Base-by-base conservation (phyloP, 2,888 invertebrate genomes). In the Lochmaea capreae region DNA sequence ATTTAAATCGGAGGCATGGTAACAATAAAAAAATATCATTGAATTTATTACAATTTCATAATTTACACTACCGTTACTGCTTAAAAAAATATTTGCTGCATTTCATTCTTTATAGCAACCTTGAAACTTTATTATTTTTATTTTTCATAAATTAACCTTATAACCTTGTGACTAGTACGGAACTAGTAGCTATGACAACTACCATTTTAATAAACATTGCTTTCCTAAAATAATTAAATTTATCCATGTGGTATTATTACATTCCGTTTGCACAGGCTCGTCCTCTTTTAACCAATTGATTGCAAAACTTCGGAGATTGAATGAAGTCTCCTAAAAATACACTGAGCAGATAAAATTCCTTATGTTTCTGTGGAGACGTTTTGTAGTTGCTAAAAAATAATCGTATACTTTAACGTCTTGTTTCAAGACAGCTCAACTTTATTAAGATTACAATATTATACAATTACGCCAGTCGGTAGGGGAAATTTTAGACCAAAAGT, bases 311-410 rank as follows among this genome's bases (percentile, higher is more conserved):
- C 14, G 94, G 93, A 72, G 95, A 95, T 18, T 93, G 93, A 75
- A 95, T 92, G 83, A 95, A 94, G 87, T 96, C 94, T 42, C 95
- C 95, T 73, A 96, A 89, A 87, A 95, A 95, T 76, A 95, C 94
- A 84, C 95, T 95, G 78, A 95, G 90, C 52, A 96, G 89, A 87
- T 95, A 95, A 88, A 93, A 93, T 88, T 95, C 94, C 86, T 95
- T 93, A 84, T 91, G 91, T 81, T 91, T 91, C 80, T 93, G 92
- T 52, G 93, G 90, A 65, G 94, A 93, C 69, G 90, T 89, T 87
- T 93, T 94, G 90, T 95, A 95, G 83, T 93, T 93, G 82, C 95
- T 95, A 90, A 65, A 89, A 88, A 85, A 80, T 63, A 77, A 79
- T 59, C 22, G 65, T 18, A 58, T 46, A 67, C n/a, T 22, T 52